Conservation (phyloP, 2,113 vertebrate genomes). For the Romanogobio albipinnatus region DNA sequence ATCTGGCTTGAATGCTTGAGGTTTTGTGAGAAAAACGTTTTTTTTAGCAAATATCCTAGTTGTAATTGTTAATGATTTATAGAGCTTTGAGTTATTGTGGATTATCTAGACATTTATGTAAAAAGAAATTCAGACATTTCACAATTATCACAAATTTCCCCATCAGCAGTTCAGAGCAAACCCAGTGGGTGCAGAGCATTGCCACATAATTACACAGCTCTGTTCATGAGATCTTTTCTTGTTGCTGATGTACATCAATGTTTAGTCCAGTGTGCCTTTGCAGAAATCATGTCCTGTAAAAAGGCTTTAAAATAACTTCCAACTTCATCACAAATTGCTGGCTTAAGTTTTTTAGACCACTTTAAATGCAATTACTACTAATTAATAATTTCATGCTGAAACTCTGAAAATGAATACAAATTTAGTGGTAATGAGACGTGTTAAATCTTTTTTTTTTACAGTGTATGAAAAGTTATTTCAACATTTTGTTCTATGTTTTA, state of each 20-base stretch:
- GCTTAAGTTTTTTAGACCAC: background rate
- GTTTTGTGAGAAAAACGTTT: background rate
- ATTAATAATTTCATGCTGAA: background rate
- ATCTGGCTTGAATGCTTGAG: background rate
- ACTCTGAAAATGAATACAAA: background rate
- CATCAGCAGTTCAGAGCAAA: background rate
- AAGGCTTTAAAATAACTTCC: background rate
- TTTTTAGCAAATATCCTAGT: background rate
- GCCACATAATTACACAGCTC: background rate
- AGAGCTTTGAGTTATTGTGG: background rate
- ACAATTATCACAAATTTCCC: background rate
- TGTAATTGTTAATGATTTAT: slow-evolving; percentile 18
- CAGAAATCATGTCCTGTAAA: slow-evolving; percentile 6
- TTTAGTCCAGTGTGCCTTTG: background rate
- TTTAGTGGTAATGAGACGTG: background rate
- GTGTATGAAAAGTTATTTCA: background rate
- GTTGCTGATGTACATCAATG: background rate
- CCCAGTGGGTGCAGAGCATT: background rate
- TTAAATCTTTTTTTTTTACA: background rate
- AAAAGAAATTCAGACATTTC: background rate
- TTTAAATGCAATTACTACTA: background rate
- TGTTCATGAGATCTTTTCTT: background rate
- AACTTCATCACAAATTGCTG: background rate
- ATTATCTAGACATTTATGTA: background rate
- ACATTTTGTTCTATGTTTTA: background rate